These are phyloP conservation scores for Pelobates fuscus DNA, from an alignment of 2,113 vertebrate genomes.

Conservation along the genomic window DNA sequence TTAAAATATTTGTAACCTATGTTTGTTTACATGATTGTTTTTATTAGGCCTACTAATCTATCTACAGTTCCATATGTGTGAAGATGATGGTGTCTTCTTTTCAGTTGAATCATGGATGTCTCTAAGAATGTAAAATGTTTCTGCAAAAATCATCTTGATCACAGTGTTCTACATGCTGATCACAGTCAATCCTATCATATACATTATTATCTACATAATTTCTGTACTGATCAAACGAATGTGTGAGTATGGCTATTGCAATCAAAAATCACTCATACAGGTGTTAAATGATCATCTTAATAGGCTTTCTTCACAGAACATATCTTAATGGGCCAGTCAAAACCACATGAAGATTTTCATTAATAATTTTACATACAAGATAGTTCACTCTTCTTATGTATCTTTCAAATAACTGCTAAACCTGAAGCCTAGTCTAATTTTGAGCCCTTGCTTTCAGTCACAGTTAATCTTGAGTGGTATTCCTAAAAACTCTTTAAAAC, in stretches of 20 bases:
- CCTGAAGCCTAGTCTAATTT: neutral
- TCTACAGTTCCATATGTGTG: too few relatives aligned
- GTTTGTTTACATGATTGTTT: too few relatives aligned
- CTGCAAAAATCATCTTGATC: slow-evolving; percentile 12
- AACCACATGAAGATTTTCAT: too few relatives aligned
- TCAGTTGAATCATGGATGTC: too few relatives aligned
- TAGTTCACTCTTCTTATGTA: too few relatives aligned
- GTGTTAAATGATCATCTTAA: slow-evolving; percentile 67
- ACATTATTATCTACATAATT: slow-evolving; percentile 65
- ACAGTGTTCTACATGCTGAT: slow-evolving; percentile 55
- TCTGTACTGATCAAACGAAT: slow-evolving; percentile 59
- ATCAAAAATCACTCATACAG: slow-evolving; percentile 62
- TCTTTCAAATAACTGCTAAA: too few relatives aligned
- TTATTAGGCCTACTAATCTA: too few relatives aligned
- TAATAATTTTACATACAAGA: slow-evolving; percentile 54
- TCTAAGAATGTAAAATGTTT: too few relatives aligned
- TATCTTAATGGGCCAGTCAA: too few relatives aligned
- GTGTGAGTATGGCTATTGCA: slow-evolving; percentile 63
- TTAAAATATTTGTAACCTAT: too few relatives aligned
- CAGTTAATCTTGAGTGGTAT: neutral
- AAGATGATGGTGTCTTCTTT: too few relatives aligned
- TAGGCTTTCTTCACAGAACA: slow-evolving; percentile 54
- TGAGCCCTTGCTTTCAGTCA: neutral
- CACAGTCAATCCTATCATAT: slow-evolving; percentile 53
- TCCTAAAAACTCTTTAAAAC: too few relatives aligned